A percentile compares a stretch with the other conserved stretches of the same genome.
phyloP scores from a whole-genome alignment of 2,797 vertebrate genomes.

The Danio jaintianensis region DNA sequence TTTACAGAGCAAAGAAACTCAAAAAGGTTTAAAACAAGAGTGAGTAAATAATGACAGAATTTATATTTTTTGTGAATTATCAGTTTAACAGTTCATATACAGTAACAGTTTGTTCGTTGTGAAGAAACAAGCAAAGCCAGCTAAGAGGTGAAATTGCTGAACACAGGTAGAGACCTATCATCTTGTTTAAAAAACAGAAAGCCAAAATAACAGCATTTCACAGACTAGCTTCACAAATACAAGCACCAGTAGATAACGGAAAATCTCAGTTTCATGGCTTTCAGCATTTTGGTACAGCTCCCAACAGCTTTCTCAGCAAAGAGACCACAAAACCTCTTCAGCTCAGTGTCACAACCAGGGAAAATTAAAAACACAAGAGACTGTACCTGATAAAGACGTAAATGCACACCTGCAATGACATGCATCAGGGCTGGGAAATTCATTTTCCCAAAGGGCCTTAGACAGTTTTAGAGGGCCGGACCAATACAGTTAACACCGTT shows the following conservation, averaged over 20 bases:
- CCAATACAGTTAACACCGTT: too few relatives aligned
- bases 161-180: constrained; percentile 12
- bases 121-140: not conserved
- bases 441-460: too few relatives aligned
- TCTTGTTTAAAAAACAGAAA: not conserved
- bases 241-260: constrained; percentile 35
- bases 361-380: not conserved
- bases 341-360: constrained; percentile 21
- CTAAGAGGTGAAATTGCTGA: not conserved
- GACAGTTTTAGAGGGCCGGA: too few relatives aligned
- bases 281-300: constrained; percentile 47
- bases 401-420: constrained; percentile 23
- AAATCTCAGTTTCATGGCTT: constrained; percentile 21
- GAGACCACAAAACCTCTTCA: constrained; percentile 22
- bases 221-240: constrained; percentile 7
- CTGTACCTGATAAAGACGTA: not conserved
- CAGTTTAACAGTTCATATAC: not conserved
- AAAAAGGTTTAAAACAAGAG: too few relatives aligned
- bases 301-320: constrained; percentile 30
- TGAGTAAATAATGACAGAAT: too few relatives aligned
- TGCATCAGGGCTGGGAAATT: not conserved
- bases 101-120: not conserved
- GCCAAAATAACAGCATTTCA: constrained; percentile 8
- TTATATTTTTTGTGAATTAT: too few relatives aligned
- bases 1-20: too few relatives aligned